Evolutionary conservation across 2,888 invertebrate species (phyloP).

Genomic region (Trilocha varians): DNA sequence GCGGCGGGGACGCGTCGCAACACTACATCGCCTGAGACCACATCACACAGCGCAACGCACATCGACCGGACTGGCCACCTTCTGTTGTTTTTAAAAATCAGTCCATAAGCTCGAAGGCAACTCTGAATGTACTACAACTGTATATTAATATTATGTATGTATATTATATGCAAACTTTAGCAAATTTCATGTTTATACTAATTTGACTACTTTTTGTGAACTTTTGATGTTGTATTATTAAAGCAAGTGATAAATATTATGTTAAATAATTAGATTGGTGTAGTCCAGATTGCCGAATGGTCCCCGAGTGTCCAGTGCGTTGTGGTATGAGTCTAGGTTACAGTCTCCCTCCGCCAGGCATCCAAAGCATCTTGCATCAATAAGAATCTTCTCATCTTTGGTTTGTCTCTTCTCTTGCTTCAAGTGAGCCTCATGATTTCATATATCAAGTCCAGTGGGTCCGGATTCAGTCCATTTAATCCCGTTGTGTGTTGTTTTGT

Average conservation of each 20-base stretch:
- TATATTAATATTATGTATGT: slow-evolving; percentile 17
- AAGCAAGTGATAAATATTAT: slow-evolving; percentile 11
- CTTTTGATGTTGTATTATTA: slow-evolving; percentile 19
- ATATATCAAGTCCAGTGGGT: neutral
- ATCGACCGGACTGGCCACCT: slow-evolving; percentile 68
- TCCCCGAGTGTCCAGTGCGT: neutral
- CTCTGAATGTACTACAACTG: slow-evolving; percentile 21
- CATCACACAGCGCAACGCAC: slow-evolving; percentile 61
- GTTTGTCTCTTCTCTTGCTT: neutral
- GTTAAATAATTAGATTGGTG: neutral
- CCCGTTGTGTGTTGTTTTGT: neutral
- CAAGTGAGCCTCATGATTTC: neutral
- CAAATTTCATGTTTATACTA: slow-evolving; percentile 19
- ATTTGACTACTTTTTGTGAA: slow-evolving; percentile 17
- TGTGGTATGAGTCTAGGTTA: neutral
- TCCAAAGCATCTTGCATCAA: slow-evolving; percentile 1
- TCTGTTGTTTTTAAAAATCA: slow-evolving; percentile 71
- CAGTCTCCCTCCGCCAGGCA: neutral
- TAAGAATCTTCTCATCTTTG: neutral
- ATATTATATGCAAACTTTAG: slow-evolving; percentile 24
- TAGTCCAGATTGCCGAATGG: neutral
- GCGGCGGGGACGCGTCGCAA: slow-evolving; percentile 23
- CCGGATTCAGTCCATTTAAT: neutral
- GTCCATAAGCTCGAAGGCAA: slow-evolving; percentile 59
- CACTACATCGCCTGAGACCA: slow-evolving; percentile 64